Evolutionary conservation across 2,888 invertebrate species (phyloP).

Genomic region (Himalopsyche tibetana): DNA sequence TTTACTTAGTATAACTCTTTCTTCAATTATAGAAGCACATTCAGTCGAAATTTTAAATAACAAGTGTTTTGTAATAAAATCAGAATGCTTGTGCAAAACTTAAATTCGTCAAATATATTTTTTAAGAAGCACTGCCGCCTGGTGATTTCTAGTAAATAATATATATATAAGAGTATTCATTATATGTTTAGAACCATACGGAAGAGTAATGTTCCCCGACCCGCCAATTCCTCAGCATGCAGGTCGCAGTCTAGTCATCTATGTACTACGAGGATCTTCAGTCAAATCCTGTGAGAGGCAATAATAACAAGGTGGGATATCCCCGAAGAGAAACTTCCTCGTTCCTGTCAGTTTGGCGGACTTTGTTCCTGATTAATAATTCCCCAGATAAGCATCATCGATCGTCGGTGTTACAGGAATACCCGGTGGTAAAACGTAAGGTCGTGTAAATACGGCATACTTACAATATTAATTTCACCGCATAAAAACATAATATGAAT

Average conservation of each 20-base stretch:
- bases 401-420: slow-evolving; percentile 1
- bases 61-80: no score
- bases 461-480: no score
- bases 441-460: no score
- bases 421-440: no score
- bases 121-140: no score
- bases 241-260: neutral
- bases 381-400: slow-evolving; percentile 55
- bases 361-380: slow-evolving; percentile 57
- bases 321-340: slow-evolving; percentile 13
- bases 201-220: neutral
- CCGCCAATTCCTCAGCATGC: neutral
- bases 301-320: neutral
- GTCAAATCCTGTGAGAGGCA: slow-evolving; percentile 33
- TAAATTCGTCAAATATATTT: no score
- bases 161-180: neutral
- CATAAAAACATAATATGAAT: no score
- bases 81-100: no score
- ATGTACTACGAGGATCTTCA: neutral
- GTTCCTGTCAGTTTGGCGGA: slow-evolving; percentile 50
- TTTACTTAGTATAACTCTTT: no score
- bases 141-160: no score
- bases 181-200: neutral
- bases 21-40: no score
- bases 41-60: no score